A percentile compares a stretch with the other conserved stretches of the same genome.
Conservation (phyloP, 2,797 vertebrate genomes). For the Syngnathus acus region DNA sequence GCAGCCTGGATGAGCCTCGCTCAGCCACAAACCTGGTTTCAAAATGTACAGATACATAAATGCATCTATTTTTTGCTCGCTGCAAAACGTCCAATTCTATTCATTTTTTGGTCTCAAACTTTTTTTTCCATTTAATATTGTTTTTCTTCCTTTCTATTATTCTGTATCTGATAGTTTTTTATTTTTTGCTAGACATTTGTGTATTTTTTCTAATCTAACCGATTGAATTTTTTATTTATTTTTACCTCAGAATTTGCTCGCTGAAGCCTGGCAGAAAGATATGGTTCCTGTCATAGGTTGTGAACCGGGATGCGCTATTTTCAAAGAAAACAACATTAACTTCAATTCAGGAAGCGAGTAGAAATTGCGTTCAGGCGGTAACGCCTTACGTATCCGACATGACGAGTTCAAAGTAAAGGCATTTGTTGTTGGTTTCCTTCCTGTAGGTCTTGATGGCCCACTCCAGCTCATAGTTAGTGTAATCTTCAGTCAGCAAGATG, state of each 20-base stretch:
- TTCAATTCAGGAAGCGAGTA: background rate
- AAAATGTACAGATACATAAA: background rate
- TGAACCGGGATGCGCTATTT: fast-evolving
- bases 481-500: conserved; percentile 30
- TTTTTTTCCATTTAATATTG: background rate
- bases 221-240: background rate
- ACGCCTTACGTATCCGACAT: conserved; percentile 11
- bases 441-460: conserved; percentile 48
- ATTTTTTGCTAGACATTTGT: too few species aligned
- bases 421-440: conserved; percentile 52
- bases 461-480: fast-evolving
- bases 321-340: background rate
- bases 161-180: too few species aligned
- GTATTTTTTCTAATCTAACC: too few species aligned
- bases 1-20: conserved; percentile 71
- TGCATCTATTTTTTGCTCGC: background rate
- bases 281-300: background rate
- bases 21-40: conserved; percentile 77
- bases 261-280: conserved; percentile 71
- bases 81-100: background rate
- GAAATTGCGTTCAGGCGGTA: background rate
- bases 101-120: background rate
- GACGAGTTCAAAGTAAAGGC: conserved; percentile 60
- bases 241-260: conserved; percentile 80
- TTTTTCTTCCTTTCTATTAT: background rate